Evolutionary conservation across 1,140 invertebrate genomes (phyloP), one percentile per base, ranked within the genome.

Genomic region (Branchinecta lynchi): DNA sequence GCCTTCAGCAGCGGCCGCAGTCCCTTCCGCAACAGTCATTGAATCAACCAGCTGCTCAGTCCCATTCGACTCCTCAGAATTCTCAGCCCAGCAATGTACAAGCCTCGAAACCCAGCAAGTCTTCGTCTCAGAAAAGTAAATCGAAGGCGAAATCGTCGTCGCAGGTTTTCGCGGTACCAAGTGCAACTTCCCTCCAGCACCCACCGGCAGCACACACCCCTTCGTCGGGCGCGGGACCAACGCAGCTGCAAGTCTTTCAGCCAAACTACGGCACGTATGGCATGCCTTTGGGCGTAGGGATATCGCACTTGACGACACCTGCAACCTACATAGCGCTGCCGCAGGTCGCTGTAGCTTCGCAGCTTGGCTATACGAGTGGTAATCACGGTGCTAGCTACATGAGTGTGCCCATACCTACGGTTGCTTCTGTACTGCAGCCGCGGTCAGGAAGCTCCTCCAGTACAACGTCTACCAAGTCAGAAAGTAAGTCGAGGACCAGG

Each of bases 321-420:
- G 69, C 32, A 51, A 70, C 51, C 45, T 71, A 43, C 32, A 69
- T 32, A 43, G 45, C 20, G 72, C 17, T 76, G 21, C 74, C 76
- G 3, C 77, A 78, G 70, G 82, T 83, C 79, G 78, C 82, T 0
- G 81, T 82, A 0, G 82, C 80, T 7, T 81, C 82, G 6, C 82
- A 83, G 43, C 44, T 71, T 20, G 71, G 71, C 5, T 71, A 71
- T 45, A 65, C 71, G 7, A 71, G 43, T 65, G 51, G 67, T 17
- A 45, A 60, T 60, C 51, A 12, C 12, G 51, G 12, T 15, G 51
- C 51, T 15, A 60, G 51, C 51, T 60, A 60, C 6, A 60, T 60
- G 51, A 60, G 65, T 9, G 66, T 70, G n/a, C 43, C 15, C 0
- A 66, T 66, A 15, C 69, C 69, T 8, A 69, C 66, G 0, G 66